Conservation (phyloP, 2,888 invertebrate species). For the Rotaria magnacalcarata region DNA sequence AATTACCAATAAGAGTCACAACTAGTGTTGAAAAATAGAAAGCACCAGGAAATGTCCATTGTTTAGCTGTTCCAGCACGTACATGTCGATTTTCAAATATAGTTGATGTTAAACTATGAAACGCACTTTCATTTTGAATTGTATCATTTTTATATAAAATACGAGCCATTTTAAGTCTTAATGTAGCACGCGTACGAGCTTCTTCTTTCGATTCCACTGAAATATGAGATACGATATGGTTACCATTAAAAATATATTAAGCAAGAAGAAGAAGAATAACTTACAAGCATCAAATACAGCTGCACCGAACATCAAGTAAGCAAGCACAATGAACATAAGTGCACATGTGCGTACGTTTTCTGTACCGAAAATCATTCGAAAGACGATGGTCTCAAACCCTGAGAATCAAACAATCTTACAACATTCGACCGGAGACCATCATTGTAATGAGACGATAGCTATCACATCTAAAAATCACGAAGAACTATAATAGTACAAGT, state of each 20-base stretch:
- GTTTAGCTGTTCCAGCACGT: conserved; percentile 58
- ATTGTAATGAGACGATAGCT: background rate
- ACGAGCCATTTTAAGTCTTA: background rate
- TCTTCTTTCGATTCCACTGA: conserved; percentile 34
- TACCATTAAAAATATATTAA: background rate
- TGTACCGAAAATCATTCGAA: conserved; percentile 1
- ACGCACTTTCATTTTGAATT: background rate
- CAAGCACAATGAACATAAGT: conserved; percentile 2
- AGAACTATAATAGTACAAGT: background rate
- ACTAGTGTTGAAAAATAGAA: conserved; percentile 98
- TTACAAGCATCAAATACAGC: conserved; percentile 33
- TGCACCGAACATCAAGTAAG: background rate
- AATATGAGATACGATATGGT: background rate
- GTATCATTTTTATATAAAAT: conserved; percentile 33
- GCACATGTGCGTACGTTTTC: background rate
- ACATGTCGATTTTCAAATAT: background rate
- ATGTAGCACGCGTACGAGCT: background rate
- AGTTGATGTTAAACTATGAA: background rate
- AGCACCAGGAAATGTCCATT: conserved; percentile 99
- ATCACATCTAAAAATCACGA: background rate
- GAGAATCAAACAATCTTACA: background rate
- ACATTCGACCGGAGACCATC: background rate
- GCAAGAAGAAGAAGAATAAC: background rate
- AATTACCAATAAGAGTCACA: conserved; percentile 84
- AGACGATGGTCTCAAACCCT: background rate